Percentiles rank a stretch among this genome's conserved stretches.
Evolutionary conservation across 2,113 vertebrate genomes (phyloP).

Genomic region (Falco punctatus): DNA sequence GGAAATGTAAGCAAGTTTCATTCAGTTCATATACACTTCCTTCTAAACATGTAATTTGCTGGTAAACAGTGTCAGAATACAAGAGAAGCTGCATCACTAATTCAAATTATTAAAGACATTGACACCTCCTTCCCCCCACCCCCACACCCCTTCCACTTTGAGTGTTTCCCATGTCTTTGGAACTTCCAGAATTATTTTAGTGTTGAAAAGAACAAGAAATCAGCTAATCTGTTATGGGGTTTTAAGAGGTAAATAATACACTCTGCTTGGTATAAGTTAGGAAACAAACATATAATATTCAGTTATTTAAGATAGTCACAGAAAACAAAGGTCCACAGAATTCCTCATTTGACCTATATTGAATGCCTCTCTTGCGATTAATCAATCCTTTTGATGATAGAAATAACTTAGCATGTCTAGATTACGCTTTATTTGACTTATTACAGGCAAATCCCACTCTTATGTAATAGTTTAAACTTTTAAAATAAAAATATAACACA

Average conservation of each 20-base stretch:
- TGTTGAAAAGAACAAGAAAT: background rate
- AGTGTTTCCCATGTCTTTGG: background rate
- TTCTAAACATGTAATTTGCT: background rate
- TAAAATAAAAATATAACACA: background rate
- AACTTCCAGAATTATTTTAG: background rate
- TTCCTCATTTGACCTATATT: background rate
- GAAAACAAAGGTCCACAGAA: background rate
- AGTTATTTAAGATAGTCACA: background rate
- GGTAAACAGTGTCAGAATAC: background rate
- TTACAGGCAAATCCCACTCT: background rate
- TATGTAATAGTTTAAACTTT: background rate
- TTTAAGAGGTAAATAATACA: background rate
- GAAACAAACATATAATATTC: background rate
- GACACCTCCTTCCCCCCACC: background rate
- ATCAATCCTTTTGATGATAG: background rate
- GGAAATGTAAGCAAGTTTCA: background rate
- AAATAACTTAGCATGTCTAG: background rate
- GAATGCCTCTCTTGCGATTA: background rate
- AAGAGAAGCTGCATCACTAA: background rate
- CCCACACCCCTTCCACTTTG: background rate
- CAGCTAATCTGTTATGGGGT: background rate
- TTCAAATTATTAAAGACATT: background rate
- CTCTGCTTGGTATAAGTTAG: rapidly evolving
- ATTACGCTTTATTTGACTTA: background rate
- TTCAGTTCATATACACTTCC: background rate